Percentiles rank a stretch among this genome's conserved stretches.
Evolutionary conservation across 2,113 vertebrate species (phyloP).

Genomic region (Bubo bubo): DNA sequence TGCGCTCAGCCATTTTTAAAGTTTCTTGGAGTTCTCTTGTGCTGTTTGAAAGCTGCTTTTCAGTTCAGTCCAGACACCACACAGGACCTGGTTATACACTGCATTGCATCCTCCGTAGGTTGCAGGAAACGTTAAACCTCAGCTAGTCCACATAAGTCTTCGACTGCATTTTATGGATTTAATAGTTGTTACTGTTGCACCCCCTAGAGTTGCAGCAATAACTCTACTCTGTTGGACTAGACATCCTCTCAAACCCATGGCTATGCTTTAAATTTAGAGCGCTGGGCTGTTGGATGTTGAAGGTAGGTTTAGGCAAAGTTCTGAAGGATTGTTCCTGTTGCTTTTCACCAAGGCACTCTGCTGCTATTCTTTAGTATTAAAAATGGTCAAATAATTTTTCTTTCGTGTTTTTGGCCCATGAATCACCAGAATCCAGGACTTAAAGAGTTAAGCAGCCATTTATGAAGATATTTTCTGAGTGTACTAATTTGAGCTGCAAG

Average conservation of each 20-base stretch:
- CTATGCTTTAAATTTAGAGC: background rate
- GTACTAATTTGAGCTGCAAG: background rate
- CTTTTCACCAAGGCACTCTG: background rate
- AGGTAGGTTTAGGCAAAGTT: background rate
- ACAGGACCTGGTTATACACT: background rate
- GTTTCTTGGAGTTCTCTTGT: background rate
- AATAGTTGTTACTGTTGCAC: background rate
- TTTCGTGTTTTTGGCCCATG: background rate
- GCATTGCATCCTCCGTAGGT: background rate
- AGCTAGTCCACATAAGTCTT: background rate
- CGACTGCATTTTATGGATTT: background rate
- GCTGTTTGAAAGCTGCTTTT: background rate
- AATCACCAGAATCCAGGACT: background rate
- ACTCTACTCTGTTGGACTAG: background rate
- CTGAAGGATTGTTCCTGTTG: background rate
- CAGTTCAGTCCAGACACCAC: background rate
- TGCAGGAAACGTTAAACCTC: background rate
- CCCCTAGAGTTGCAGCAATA: background rate
- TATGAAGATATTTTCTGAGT: background rate
- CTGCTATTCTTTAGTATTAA: background rate
- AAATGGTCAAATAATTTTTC: background rate
- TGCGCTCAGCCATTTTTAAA: background rate
- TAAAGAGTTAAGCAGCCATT: background rate
- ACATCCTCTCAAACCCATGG: background rate
- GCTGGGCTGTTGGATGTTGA: background rate